Percentiles rank a stretch among this genome's conserved stretches.
Conservation (phyloP, 2,888 invertebrate genomes). For the Dione juno region DNA sequence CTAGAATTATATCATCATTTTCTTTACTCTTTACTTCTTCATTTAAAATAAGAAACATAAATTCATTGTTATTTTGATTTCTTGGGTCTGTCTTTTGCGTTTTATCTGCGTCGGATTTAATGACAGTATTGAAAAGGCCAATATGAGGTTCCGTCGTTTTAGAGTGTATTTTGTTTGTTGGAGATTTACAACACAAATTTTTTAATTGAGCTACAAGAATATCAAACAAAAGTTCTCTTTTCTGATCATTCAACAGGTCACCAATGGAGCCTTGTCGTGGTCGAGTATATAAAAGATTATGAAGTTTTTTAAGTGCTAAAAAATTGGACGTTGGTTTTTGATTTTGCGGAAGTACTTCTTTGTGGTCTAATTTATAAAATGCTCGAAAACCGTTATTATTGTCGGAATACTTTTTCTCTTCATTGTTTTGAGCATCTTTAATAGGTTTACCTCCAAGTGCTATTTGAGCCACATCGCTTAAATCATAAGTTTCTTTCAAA, state of each 20-base stretch:
- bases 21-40: conserved; percentile 70
- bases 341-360: conserved; percentile 59
- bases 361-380: conserved; percentile 65
- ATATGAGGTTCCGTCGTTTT: not conserved
- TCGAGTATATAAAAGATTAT: conserved; percentile 61
- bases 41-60: conserved; percentile 73
- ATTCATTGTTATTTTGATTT: conserved; percentile 54
- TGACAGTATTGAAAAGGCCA: conserved; percentile 28
- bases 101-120: conserved; percentile 29
- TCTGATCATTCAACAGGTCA: conserved; percentile 54
- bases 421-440: conserved; percentile 29
- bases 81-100: conserved; percentile 22
- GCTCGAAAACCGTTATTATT: conserved; percentile 50
- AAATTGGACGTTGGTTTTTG: conserved; percentile 59
- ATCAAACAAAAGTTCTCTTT: conserved; percentile 71
- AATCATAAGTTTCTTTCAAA: conserved; percentile 61
- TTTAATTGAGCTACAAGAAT: conserved; percentile 72
- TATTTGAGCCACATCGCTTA: conserved; percentile 63
- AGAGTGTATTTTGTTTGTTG: conserved; percentile 40
- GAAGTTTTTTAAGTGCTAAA: conserved; percentile 64
- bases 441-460: conserved; percentile 42
- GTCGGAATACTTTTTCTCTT: conserved; percentile 41
- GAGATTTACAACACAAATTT: conserved; percentile 69
- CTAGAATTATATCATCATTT: conserved; percentile 67
- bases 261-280: conserved; percentile 52